Evolutionary conservation across 2,888 invertebrate genomes (phyloP).

Genomic region (Acronicta psi): DNA sequence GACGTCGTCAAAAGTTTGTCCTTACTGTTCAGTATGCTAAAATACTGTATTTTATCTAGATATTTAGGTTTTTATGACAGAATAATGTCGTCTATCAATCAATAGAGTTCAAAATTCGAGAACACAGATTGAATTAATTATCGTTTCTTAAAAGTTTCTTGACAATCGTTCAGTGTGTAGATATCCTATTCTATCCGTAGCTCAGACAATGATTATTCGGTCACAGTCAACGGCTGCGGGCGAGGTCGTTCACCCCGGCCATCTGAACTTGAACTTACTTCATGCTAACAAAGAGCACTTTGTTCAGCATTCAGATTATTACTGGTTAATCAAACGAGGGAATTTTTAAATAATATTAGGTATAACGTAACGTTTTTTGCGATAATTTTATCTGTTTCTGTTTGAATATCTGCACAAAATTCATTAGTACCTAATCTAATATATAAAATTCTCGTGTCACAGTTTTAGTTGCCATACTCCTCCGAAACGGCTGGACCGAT

Average conservation of each 20-base stretch:
- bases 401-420: too few species aligned
- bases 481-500: too few species aligned
- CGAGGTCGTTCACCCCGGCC: conserved; percentile 48
- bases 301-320: conserved; percentile 28
- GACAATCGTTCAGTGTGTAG: background rate
- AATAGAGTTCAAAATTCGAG: background rate
- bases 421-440: too few species aligned
- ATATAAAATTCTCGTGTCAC: too few species aligned
- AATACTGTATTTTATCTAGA: too few species aligned
- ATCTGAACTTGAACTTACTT: conserved; percentile 51
- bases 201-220: conserved; percentile 48
- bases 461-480: too few species aligned
- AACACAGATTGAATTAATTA: background rate
- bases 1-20: too few species aligned
- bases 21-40: too few species aligned
- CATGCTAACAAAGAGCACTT: conserved; percentile 31
- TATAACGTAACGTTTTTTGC: conserved; percentile 8
- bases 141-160: background rate
- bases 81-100: too few species aligned
- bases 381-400: background rate
- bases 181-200: conserved; percentile 12
- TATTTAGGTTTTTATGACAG: too few species aligned
- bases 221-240: conserved; percentile 48
- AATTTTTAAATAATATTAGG: background rate
- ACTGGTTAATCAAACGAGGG: conserved; percentile 23